These are phyloP conservation scores for Coregonus sp. DNA, from an alignment of 2,797 vertebrate genomes.

Conservation along the genomic window DNA sequence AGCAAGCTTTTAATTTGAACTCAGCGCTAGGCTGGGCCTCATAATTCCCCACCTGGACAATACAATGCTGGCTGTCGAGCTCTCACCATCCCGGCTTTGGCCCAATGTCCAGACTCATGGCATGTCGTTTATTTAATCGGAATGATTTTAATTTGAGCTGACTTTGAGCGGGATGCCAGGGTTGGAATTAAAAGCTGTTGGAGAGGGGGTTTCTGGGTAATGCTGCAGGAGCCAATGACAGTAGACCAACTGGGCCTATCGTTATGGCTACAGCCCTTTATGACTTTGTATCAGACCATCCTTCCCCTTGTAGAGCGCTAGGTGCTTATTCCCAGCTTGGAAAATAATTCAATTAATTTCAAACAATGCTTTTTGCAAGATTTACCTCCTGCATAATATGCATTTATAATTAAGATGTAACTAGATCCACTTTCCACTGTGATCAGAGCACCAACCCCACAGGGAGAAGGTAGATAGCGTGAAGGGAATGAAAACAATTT, in stretches of 20 bases:
- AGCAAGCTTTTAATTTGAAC: slow-evolving; percentile 36
- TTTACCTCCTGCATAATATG: slow-evolving; percentile 54
- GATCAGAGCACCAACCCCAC: slow-evolving; percentile 38
- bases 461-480: slow-evolving; percentile 40
- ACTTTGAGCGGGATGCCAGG: neutral
- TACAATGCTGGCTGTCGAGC: slow-evolving; percentile 13
- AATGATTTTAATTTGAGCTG: slow-evolving; percentile 3
- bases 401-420: slow-evolving; percentile 48
- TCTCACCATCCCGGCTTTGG: slow-evolving; percentile 24
- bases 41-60: slow-evolving; percentile 33
- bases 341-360: slow-evolving; percentile 19
- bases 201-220: slow-evolving; percentile 22
- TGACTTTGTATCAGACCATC: neutral
- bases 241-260: slow-evolving; percentile 24
- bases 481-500: slow-evolving; percentile 16
- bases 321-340: neutral
- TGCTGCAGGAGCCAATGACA: neutral
- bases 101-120: neutral
- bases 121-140: neutral
- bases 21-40: slow-evolving; percentile 14
- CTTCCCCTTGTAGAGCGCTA: neutral
- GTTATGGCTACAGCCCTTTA: neutral
- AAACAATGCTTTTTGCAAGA: slow-evolving; percentile 33
- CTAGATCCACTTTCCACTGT: slow-evolving; percentile 37
- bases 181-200: slow-evolving; percentile 16